A percentile compares a stretch with the other conserved stretches of the same genome.
Conservation (phyloP, 2,888 invertebrate genomes). For the Amblyjoppa fuscipennis region DNA sequence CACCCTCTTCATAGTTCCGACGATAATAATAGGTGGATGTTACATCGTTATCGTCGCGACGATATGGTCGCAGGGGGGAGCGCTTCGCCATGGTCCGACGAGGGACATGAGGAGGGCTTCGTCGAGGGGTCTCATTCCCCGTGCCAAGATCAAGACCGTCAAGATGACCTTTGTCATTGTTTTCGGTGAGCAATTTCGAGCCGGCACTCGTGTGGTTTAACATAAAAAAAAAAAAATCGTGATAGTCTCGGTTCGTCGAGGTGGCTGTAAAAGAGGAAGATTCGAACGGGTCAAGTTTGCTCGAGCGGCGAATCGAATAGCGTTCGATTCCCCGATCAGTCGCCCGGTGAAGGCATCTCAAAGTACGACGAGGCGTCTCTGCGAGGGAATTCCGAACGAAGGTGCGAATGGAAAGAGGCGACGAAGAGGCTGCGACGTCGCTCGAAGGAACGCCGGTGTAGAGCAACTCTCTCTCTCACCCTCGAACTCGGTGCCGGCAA, state of each 20-base stretch:
- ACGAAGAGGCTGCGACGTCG: not conserved
- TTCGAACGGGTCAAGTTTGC: too few species aligned
- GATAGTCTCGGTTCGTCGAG: not conserved
- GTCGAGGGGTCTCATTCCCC: slow-evolving; percentile 96
- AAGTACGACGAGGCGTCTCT: slow-evolving; percentile 12
- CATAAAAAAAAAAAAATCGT: not conserved
- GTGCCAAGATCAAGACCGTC: slow-evolving; percentile 98
- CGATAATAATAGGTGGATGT: slow-evolving; percentile 95
- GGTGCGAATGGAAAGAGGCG: not conserved
- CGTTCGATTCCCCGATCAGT: not conserved
- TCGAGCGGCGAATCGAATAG: slow-evolving; percentile 19
- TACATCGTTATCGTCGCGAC: slow-evolving; percentile 96
- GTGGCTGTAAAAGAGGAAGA: too few species aligned
- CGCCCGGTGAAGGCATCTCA: not conserved
- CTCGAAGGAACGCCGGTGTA: not conserved
- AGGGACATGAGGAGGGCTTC: slow-evolving; percentile 91
- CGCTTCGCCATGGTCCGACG: slow-evolving; percentile 84
- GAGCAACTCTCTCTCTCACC: not conserved
- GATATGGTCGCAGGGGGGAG: slow-evolving; percentile 90
- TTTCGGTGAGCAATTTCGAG: slow-evolving; percentile 89
- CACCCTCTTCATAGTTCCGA: slow-evolving; percentile 94
- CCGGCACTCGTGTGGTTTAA: too few species aligned
- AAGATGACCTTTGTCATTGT: slow-evolving; percentile 99
- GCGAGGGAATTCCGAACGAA: slow-evolving; percentile 21
- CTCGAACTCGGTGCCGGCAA: slow-evolving; percentile 2